A percentile compares a stretch with the other conserved stretches of the same genome.
These are phyloP conservation scores for Homarus americanus DNA, from an alignment of 1,140 invertebrate genomes.

Conservation along the genomic window DNA sequence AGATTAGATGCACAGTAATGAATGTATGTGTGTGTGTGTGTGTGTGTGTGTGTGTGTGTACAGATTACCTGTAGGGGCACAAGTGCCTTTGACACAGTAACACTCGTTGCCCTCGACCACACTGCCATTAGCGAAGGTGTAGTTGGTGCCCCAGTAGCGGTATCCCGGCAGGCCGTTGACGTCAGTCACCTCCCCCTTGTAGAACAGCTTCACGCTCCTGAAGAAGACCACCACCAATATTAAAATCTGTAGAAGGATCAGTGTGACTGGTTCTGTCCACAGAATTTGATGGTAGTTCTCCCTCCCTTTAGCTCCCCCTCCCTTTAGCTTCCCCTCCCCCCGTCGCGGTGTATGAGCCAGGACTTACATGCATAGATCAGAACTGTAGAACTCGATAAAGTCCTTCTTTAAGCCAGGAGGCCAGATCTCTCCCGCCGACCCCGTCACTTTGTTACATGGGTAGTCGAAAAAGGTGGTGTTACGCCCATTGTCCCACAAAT, in stretches of 20 bases:
- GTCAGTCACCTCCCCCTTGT: constrained; percentile 69
- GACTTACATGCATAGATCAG: constrained; percentile 76
- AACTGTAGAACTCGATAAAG: constrained; percentile 75
- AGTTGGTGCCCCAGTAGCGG: constrained; percentile 70
- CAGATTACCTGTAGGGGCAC: constrained; percentile 53
- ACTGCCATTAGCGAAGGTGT: constrained; percentile 58
- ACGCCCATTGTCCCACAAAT: constrained; percentile 84
- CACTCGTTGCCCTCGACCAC: constrained; percentile 67
- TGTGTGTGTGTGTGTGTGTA: not conserved
- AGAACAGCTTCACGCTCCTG: constrained; percentile 72
- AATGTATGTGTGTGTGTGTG: constrained; percentile 1
- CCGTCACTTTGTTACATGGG: constrained; percentile 77
- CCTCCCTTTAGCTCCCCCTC: no score
- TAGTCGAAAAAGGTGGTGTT: constrained; percentile 77
- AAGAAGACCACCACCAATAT: not conserved
- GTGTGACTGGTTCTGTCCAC: not conserved
- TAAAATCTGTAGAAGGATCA: not conserved
- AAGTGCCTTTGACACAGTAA: constrained; percentile 58
- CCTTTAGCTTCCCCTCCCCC: no score
- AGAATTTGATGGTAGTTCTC: no score
- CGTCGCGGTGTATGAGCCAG: no score
- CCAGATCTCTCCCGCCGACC: constrained; percentile 88
- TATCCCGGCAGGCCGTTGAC: constrained; percentile 64
- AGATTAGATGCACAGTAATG: not conserved
- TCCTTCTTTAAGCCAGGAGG: constrained; percentile 80